Evolutionary conservation across 2,888 invertebrate species (phyloP).

Genomic region (Synergus itoensis): DNA sequence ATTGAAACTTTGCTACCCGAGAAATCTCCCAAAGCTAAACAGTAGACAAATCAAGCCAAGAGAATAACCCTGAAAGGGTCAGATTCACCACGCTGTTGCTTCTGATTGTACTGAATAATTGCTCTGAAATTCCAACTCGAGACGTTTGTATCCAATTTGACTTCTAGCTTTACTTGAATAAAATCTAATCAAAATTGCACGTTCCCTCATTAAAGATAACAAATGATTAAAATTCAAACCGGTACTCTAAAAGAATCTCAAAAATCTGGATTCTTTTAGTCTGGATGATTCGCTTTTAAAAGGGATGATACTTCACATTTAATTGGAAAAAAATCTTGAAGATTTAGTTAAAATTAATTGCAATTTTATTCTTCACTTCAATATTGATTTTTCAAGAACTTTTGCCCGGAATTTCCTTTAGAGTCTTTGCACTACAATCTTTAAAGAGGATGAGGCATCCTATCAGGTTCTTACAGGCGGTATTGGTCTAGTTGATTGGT

Average conservation of each 20-base stretch:
- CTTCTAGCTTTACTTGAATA: neutral
- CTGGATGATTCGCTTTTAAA: neutral
- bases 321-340: neutral
- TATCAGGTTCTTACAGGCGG: neutral
- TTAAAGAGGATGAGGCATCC: neutral
- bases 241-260: neutral
- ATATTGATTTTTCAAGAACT: slow-evolving; percentile 5
- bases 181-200: neutral
- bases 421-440: neutral
- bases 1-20: slow-evolving; percentile 38
- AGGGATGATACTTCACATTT: neutral
- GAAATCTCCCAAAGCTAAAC: slow-evolving; percentile 33
- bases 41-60: slow-evolving; percentile 30
- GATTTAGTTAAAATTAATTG: neutral
- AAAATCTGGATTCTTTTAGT: neutral
- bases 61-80: slow-evolving; percentile 15
- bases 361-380: neutral
- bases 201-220: neutral
- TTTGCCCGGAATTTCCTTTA: neutral
- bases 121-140: neutral
- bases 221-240: neutral
- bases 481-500: neutral
- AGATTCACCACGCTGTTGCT: slow-evolving; percentile 16
- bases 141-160: neutral
- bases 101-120: neutral